Evolutionary conservation across 2,888 invertebrate species (phyloP).

Genomic region (Troilus luridus): DNA sequence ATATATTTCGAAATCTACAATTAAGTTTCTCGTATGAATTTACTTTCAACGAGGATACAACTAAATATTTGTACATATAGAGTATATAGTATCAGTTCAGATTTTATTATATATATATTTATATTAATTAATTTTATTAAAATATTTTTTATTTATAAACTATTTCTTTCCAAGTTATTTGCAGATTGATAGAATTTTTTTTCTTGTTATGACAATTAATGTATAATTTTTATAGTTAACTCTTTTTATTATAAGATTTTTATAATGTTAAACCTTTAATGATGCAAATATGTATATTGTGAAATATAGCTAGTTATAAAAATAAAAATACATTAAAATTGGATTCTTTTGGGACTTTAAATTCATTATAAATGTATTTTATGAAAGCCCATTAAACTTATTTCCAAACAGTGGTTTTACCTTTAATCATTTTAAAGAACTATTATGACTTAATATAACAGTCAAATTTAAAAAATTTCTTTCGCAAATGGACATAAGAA

Average conservation of each 20-base stretch:
- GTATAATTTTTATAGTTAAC: not conserved
- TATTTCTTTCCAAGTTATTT: not conserved
- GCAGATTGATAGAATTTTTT: not conserved
- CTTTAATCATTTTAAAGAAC: not conserved
- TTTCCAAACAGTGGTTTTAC: constrained; percentile 36
- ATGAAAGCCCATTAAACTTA: not conserved
- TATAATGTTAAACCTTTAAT: constrained; percentile 14
- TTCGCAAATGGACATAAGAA: constrained; percentile 6
- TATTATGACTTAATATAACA: not conserved
- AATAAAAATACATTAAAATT: not conserved
- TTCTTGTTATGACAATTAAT: constrained; percentile 36
- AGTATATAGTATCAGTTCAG: constrained; percentile 13
- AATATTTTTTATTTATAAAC: not conserved
- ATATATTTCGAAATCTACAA: constrained; percentile 40
- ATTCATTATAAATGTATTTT: not conserved
- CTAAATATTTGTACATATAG: constrained; percentile 46
- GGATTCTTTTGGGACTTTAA: not conserved
- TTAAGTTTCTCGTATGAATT: constrained; percentile 48
- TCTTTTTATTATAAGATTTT: not conserved
- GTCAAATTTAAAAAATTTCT: not conserved
- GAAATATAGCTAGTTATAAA: constrained; percentile 50
- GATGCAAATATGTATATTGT: constrained; percentile 42
- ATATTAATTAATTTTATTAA: constrained; percentile 17
- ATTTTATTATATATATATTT: constrained; percentile 5
- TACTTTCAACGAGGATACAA: constrained; percentile 7